Base-by-base conservation (phyloP, 2,113 vertebrate species). In the Podocnemis expansa region DNA sequence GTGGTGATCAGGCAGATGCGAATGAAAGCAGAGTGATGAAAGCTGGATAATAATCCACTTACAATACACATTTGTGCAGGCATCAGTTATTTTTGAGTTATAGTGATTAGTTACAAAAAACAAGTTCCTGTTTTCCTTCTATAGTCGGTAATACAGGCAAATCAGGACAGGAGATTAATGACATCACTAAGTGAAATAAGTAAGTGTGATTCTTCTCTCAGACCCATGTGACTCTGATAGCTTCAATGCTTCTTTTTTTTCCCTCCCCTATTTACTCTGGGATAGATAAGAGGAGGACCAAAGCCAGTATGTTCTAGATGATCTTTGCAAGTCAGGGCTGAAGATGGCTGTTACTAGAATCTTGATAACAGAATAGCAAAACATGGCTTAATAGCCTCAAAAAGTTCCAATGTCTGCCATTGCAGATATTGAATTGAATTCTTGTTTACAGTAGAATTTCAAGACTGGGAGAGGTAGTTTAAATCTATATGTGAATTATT, bases 11-110 rank as follows among this genome's bases (percentile, higher is more conserved):
- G 79, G 19, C 55, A 96, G 95, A 92, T 73, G 92, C 4, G 87
- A 87, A 93, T 6, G 5, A 81, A 93, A 63, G 82, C 76, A 88
- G 91, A 81, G 31, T 76, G 92, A 96, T 96, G 88, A 94, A 95
- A 93, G 47, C 60, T 85, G 89, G 93, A 96, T 82, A 81, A 19
- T 92, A 96, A 96, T 95, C 82, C 76, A 85, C 47, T 80, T 63
- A 81, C 67, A 79, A 93, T 89, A 94, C 6, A 88, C 88, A 89
- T 3, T 93, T n/a, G 79, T 91, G 70, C 60, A 41, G 67, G 56
- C 78, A 58, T 5, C 60, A 79, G 89, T 96, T 96, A 95, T 96
- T 96, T 96, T 91, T n/a, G 80, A 92, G 91, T 93, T 96, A 81
- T 67, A 85, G 79, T 87, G 88, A 96, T 85, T 94, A 89, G 84